Evolutionary conservation across 2,797 vertebrate genomes (phyloP), one percentile per base, ranked within the genome.

Genomic region (Gallirallus australis): DNA sequence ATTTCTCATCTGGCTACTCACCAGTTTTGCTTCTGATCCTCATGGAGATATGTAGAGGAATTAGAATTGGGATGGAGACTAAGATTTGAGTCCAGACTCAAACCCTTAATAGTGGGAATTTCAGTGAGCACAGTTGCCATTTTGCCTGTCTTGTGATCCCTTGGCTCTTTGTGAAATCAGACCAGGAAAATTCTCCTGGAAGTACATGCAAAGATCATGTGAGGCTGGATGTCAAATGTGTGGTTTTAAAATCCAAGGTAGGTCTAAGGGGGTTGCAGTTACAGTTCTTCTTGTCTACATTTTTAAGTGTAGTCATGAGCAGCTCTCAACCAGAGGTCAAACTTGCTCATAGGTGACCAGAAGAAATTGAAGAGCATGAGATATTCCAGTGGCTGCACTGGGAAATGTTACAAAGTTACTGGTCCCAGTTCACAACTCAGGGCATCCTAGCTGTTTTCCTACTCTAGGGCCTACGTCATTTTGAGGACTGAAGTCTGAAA

Each of bases 351-450:
- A 86, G 52, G 77, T 89, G 88, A 89, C 73, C 59, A 20, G 61
- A 39, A 76, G 42, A 70, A 76, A 84, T 82, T 48, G 82, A 84
- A 89, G 31, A 79, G 25, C 66, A 59, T 25, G 73, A 65, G 63
- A 31, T 91, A 95, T 96, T 93, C 83, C 70, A 82, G 73, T 60
- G 73, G 81, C 80, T 93, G 92, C 90, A 61, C 69, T 91, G 37
- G 27, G 35, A 66, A 79, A 70, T 82, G 68, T 66, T 53, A 48
- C 28, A 40, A 61, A 85, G 52, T 75, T 52, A 47, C 28, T 2
- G 1, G 71, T 73, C 68, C 60, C 56, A 66, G 1, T 73, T 89
- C n/a, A 72, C 52, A 54, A 40, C 73, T 88, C 4, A 4, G 82
- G 73, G 24, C 50, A 71, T 77, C 3, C 0, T 23, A 57, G 12